phyloP scores from a whole-genome alignment of 2,113 vertebrate species.

The Pogonocichla stellata region DNA sequence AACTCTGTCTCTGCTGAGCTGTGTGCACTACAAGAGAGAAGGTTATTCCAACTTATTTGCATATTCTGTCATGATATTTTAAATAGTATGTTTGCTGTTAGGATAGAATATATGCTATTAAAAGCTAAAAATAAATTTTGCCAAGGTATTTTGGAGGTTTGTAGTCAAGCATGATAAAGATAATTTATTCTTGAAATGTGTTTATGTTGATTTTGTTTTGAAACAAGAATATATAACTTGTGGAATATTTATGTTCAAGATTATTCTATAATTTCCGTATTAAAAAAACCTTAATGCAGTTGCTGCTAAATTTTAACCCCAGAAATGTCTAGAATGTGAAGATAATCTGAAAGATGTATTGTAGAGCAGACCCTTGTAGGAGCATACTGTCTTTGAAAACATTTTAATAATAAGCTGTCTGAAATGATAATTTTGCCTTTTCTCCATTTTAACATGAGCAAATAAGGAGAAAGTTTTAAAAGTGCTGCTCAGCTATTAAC shows the following conservation, averaged over 20 bases:
- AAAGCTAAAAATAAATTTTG: not conserved
- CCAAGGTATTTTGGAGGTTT: not conserved
- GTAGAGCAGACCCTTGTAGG: not conserved
- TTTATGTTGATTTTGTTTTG: conserved; percentile 1
- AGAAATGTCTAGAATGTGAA: not conserved
- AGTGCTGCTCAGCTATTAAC: not conserved
- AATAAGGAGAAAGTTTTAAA: not conserved
- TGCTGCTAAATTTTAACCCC: not conserved
- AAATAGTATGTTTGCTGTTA: not conserved
- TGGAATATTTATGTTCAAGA: not conserved
- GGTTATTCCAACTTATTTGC: not conserved
- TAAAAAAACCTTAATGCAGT: not conserved
- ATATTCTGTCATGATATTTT: not conserved
- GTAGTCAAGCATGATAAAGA: not conserved
- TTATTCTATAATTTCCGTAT: not conserved
- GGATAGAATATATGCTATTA: not conserved
- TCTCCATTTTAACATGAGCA: not conserved
- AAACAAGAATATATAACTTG: not conserved
- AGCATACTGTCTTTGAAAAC: not conserved
- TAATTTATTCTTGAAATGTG: not conserved
- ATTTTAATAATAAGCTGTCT: not conserved
- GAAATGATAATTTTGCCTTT: not conserved
- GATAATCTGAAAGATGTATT: not conserved
- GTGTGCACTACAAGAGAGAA: not conserved
- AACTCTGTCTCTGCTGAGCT: not conserved